phyloP scores from a whole-genome alignment of 92 coral and sea anemone genomes.

The Montipora capitata region DNA sequence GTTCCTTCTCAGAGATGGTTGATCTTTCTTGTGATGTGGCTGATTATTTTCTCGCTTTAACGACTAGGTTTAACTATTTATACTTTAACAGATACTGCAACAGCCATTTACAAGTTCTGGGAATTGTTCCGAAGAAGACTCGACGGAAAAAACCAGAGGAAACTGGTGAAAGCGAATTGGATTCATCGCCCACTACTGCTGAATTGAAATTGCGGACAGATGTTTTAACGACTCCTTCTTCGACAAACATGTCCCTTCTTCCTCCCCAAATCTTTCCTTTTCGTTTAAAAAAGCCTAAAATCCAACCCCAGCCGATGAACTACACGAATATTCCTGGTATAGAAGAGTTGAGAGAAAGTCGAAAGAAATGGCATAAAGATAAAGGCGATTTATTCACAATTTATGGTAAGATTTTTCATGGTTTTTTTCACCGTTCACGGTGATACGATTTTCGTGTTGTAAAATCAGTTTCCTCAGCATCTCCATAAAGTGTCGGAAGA shows the following conservation, averaged over 20 bases:
- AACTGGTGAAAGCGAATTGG: slow-evolving; percentile 74
- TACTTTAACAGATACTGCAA: slow-evolving; percentile 92
- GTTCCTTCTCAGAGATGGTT: neutral
- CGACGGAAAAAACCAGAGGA: slow-evolving; percentile 96
- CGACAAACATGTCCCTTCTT: slow-evolving; percentile 85
- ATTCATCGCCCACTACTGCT: slow-evolving; percentile 56
- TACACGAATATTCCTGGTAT: slow-evolving; percentile 77
- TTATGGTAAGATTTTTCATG: slow-evolving; percentile 80
- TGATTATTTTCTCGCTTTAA: slow-evolving; percentile 4
- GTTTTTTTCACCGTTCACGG: neutral
- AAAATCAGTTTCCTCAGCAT: slow-evolving; percentile 6
- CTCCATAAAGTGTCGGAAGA: slow-evolving; percentile 23
- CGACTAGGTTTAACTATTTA: slow-evolving; percentile 13
- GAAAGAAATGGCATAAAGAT: slow-evolving; percentile 72
- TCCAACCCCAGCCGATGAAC: slow-evolving; percentile 60
- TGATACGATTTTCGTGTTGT: slow-evolving; percentile 18
- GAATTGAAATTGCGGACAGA: slow-evolving; percentile 82
- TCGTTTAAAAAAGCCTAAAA: slow-evolving; percentile 82
- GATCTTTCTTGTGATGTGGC: slow-evolving; percentile 18
- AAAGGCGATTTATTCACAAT: slow-evolving; percentile 83
- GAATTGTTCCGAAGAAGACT: slow-evolving; percentile 96
- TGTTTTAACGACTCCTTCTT: slow-evolving; percentile 80
- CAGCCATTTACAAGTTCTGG: slow-evolving; percentile 99
- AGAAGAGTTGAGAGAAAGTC: slow-evolving; percentile 81
- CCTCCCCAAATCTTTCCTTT: slow-evolving; percentile 77